Base-by-base conservation (phyloP, 2,797 vertebrate genomes). In the Columba guinea region DNA sequence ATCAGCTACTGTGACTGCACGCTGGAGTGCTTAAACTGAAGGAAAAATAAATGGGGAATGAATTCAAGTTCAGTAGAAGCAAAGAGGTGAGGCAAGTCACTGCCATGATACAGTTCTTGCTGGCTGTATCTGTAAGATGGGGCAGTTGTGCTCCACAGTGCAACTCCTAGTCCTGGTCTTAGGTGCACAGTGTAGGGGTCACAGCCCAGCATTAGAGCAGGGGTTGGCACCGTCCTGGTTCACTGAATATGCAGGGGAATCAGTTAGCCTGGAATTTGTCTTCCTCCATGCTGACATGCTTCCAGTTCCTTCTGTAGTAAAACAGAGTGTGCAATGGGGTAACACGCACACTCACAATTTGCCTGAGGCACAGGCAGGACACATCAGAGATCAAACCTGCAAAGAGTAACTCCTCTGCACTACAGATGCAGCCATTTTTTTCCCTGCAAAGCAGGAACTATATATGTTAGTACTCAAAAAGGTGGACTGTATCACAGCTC, bases 41-140 rank as follows among this genome's bases (percentile, higher is more conserved):
- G 22, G 3, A 4, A 3, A 17, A 28, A 13, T 14, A 20, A 10
- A 2, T 4, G 6, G 5, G 23, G 20, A 32, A 41, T 20, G 2
- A n/a, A 34, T 41, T 58, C 3, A 17, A 24, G 10, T 14, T 71
- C 7, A 11, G 5, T 1, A 52, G 44, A 51, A 69, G 52, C n/a
- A 24, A 59, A 74, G 62, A 56, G 13, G 21, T 55, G 41, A 73
- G 62, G 9, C 1, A 26, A 26, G 46, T 11, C 15, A 16, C 2
- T 1, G 4, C 55, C 19, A 2, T 0, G 19, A 5, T 8, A 13
- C 7, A 32, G 58, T 13, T 41, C 17, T 41, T 4, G 0, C 28
- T 34, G 41, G 19, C 22, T 56, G 9, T 16, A 3, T 5, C 48
- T 74, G 19, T 28, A 16, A 17, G 51, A 11, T 10, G 13, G 10